Evolutionary conservation across 2,113 vertebrate species (phyloP).

Genomic region (Ellobius talpinus): DNA sequence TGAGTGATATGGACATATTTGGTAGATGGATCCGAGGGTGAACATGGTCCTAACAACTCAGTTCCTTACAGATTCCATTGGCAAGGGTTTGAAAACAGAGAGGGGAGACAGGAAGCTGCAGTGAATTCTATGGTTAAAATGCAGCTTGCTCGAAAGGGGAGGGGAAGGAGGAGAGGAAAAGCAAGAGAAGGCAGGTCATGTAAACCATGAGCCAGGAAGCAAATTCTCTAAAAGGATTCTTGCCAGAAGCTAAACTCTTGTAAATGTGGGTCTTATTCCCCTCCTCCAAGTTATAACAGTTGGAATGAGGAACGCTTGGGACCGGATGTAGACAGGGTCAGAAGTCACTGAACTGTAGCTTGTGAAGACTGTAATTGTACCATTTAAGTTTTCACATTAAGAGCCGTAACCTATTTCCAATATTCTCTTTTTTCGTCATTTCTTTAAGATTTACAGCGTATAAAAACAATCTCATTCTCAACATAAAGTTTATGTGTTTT

Average conservation of each 20-base stretch:
- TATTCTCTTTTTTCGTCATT: slow-evolving; percentile 60
- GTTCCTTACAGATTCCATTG: slow-evolving; percentile 84
- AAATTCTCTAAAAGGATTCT: slow-evolving; percentile 85
- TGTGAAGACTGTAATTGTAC: slow-evolving; percentile 76
- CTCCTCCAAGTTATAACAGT: slow-evolving; percentile 61
- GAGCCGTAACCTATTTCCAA: slow-evolving; percentile 20
- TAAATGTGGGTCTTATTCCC: slow-evolving; percentile 69
- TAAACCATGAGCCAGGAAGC: slow-evolving; percentile 89
- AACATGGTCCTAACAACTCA: slow-evolving; percentile 43
- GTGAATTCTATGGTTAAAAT: slow-evolving; percentile 63
- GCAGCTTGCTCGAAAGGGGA: slow-evolving; percentile 66
- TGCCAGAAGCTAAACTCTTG: slow-evolving; percentile 86
- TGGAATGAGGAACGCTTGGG: slow-evolving; percentile 78
- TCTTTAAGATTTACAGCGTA: slow-evolving; percentile 66
- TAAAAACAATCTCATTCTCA: slow-evolving; percentile 59
- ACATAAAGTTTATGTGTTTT: neutral
- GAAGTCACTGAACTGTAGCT: slow-evolving; percentile 80
- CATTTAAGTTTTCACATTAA: slow-evolving; percentile 71
- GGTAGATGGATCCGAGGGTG: neutral
- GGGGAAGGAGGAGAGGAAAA: slow-evolving; percentile 80
- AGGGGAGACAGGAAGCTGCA: slow-evolving; percentile 85
- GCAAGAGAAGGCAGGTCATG: slow-evolving; percentile 82
- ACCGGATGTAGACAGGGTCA: slow-evolving; percentile 82
- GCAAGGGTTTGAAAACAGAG: slow-evolving; percentile 90
- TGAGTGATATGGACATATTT: neutral